Percentiles rank a stretch among this genome's conserved stretches.
phyloP scores from a whole-genome alignment of 2,113 vertebrate species.

The Rhadina sibilatrix region DNA sequence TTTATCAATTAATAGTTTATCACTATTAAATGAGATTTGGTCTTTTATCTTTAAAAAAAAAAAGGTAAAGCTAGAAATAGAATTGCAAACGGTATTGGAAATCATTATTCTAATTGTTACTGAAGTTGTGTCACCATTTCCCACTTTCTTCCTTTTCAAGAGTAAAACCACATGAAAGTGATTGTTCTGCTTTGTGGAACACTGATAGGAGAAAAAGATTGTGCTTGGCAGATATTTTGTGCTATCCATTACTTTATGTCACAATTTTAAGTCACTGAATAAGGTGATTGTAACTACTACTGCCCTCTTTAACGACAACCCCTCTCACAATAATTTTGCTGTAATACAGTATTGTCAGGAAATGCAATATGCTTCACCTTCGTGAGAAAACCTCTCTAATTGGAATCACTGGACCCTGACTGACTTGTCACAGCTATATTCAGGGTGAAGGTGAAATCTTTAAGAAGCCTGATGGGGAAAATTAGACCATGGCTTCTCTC shows the following conservation, averaged over 20 bases:
- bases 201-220: not conserved
- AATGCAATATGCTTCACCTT: conserved; percentile 62
- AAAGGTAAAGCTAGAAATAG: not conserved
- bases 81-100: not conserved
- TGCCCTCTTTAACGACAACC: conserved; percentile 63
- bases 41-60: not conserved
- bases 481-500: conserved; percentile 43
- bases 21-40: not conserved
- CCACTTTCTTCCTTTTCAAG: not conserved
- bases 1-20: not conserved
- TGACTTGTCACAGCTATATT: conserved; percentile 64
- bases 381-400: conserved; percentile 72
- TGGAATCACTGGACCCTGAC: conserved; percentile 75
- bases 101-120: not conserved
- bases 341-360: conserved; percentile 69
- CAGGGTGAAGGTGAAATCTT: conserved; percentile 64
- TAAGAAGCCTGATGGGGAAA: conserved; percentile 54
- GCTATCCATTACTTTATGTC: conserved; percentile 43
- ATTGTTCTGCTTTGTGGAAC: not conserved
- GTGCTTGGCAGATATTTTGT: conserved; percentile 24
- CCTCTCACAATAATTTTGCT: conserved; percentile 42
- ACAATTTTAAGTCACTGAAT: conserved; percentile 53
- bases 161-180: not conserved
- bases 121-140: not conserved
- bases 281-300: conserved; percentile 50